phyloP scores from a whole-genome alignment of 2,797 vertebrate species.

The Mareca penelope region DNA sequence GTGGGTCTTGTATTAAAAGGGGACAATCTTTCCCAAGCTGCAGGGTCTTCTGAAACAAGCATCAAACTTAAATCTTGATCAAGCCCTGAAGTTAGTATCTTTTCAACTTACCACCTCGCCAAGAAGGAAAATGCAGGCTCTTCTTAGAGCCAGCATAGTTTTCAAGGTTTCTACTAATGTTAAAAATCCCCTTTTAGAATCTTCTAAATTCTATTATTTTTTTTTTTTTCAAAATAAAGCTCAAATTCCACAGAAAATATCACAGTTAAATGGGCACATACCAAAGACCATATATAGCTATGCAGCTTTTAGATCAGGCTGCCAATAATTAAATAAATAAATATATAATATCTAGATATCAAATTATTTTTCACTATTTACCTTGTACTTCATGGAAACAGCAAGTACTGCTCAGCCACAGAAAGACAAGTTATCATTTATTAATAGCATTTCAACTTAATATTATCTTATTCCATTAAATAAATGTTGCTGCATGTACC shows the following conservation, averaged over 20 bases:
- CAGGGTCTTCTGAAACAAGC: background rate
- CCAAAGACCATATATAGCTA: background rate
- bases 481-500: slow-evolving; percentile 9
- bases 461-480: background rate
- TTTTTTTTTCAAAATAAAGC: background rate
- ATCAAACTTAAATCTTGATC: background rate
- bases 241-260: background rate
- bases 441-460: background rate
- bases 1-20: accelerated
- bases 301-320: background rate
- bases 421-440: background rate
- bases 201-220: background rate
- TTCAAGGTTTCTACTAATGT: background rate
- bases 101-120: background rate
- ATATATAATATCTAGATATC: background rate
- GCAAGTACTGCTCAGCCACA: background rate
- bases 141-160: background rate
- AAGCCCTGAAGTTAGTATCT: background rate
- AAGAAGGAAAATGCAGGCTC: background rate
- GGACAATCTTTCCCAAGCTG: background rate
- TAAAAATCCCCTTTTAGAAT: background rate
- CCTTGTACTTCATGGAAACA: background rate
- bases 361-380: background rate
- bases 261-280: background rate
- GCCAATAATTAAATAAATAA: background rate